These are phyloP conservation scores for Pandemis cinnamomeana DNA, from an alignment of 2,888 invertebrate species.

Conservation along the genomic window DNA sequence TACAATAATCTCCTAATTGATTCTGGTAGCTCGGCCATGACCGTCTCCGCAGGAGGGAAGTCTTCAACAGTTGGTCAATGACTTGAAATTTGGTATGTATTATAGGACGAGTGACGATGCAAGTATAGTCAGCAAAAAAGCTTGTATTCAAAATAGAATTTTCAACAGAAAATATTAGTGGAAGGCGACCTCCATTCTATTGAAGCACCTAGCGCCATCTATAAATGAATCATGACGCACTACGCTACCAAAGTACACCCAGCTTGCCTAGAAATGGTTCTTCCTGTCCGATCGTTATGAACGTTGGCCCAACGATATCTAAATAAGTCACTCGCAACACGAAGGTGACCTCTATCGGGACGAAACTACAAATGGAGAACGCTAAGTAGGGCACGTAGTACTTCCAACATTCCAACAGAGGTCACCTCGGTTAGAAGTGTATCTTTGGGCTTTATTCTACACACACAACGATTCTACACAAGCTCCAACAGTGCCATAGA, in stretches of 20 bases:
- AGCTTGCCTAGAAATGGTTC: neutral
- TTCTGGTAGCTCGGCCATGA: no score
- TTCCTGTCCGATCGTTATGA: neutral
- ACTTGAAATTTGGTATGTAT: no score
- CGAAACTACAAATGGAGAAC: neutral
- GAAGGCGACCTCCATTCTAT: neutral
- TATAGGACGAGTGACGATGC: no score
- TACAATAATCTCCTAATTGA: no score
- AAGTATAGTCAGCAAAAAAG: no score
- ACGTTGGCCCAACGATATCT: neutral
- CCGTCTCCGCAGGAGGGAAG: no score
- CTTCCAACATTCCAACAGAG: neutral
- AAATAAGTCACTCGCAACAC: neutral
- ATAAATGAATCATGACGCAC: neutral
- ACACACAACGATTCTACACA: no score
- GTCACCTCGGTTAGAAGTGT: neutral
- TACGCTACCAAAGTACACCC: neutral
- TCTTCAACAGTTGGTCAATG: no score
- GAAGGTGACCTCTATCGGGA: neutral
- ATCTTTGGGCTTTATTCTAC: neutral
- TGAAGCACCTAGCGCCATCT: neutral
- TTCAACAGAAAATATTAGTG: no score
- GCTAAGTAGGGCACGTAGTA: neutral
- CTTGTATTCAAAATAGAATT: no score
- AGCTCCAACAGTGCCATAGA: no score